Percentiles rank a stretch among this genome's conserved stretches.
These are phyloP conservation scores for Lomographa bimaculata DNA, from an alignment of 2,888 invertebrate genomes.

Conservation along the genomic window DNA sequence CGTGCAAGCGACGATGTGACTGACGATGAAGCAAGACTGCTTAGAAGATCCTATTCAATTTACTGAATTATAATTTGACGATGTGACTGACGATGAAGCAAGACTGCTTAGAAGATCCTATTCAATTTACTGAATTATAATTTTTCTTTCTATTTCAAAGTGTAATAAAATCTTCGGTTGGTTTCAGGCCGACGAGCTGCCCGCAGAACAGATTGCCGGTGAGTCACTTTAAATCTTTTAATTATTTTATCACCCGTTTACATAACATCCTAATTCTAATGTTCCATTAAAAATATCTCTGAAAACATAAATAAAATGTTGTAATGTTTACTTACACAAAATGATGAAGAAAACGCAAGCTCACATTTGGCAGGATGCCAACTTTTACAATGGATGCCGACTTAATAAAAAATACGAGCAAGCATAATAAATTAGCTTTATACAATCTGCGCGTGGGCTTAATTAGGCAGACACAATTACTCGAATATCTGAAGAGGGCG, in stretches of 20 bases:
- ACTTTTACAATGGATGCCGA: conserved; percentile 54
- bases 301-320: conserved; percentile 42
- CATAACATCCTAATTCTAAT: conserved; percentile 10
- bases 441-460: conserved; percentile 50
- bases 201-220: conserved; percentile 96
- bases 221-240: conserved; percentile 62
- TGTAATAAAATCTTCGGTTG: too few relatives aligned
- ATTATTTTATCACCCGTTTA: conserved; percentile 3
- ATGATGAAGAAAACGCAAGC: conserved; percentile 53
- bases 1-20: too few relatives aligned
- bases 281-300: conserved; percentile 36
- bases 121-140: too few relatives aligned
- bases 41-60: too few relatives aligned
- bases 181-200: conserved; percentile 94
- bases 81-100: too few relatives aligned
- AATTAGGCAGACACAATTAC: conserved; percentile 58
- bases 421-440: conserved; percentile 46
- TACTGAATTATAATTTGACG: too few relatives aligned
- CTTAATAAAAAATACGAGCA: conserved; percentile 55
- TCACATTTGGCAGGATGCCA: conserved; percentile 60
- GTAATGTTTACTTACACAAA: conserved; percentile 52
- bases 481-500: conserved; percentile 46
- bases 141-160: too few relatives aligned
- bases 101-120: too few relatives aligned
- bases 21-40: too few relatives aligned